A percentile compares a stretch with the other conserved stretches of the same genome.
Evolutionary conservation across 2,888 invertebrate genomes (phyloP).

Genomic region (Acanthoscelides obtectus): DNA sequence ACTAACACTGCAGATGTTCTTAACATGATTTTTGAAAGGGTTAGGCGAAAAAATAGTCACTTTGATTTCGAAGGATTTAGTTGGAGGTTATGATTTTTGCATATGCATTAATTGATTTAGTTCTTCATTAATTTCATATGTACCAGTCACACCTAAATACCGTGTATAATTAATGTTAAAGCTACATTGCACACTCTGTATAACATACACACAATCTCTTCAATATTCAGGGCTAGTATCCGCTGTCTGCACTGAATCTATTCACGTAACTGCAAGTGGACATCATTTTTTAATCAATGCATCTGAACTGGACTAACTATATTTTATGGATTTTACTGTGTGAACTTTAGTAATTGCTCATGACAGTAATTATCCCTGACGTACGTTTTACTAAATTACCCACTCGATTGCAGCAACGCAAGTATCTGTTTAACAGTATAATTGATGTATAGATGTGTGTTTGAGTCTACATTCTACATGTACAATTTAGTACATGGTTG

Average conservation of each 20-base stretch:
- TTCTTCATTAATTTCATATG: too few relatives aligned
- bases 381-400: not conserved
- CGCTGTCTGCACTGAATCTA: not conserved
- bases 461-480: too few relatives aligned
- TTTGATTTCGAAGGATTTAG: too few relatives aligned
- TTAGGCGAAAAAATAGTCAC: too few relatives aligned
- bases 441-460: not conserved
- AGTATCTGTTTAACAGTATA: not conserved
- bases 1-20: too few relatives aligned
- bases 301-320: not conserved
- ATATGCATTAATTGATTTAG: too few relatives aligned
- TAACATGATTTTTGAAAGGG: too few relatives aligned
- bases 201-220: not conserved
- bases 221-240: not conserved
- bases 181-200: not conserved
- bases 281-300: not conserved
- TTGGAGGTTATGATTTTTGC: too few relatives aligned
- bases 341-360: not conserved
- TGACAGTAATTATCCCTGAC: not conserved
- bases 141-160: too few relatives aligned
- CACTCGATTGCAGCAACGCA: not conserved
- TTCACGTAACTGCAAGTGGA: not conserved
- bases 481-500: too few relatives aligned
- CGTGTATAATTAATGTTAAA: too few relatives aligned
- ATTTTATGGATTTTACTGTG: not conserved